phyloP scores from a whole-genome alignment of 1,140 invertebrate species.

The Pollicipes pollicipes region DNA sequence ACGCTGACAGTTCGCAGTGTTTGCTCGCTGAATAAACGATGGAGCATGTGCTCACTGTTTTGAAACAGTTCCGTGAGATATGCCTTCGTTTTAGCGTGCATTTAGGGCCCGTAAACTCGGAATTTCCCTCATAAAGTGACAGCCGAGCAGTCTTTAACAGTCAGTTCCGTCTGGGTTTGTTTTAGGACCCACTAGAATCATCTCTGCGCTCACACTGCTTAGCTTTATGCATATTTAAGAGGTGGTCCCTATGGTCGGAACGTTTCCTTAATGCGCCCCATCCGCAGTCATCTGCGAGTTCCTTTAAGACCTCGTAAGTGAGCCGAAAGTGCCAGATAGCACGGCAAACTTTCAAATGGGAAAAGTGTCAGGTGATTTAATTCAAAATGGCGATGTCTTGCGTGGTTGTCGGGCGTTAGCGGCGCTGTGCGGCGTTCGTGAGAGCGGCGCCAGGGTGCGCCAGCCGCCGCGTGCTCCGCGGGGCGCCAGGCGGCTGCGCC shows the following conservation, averaged over 20 bases:
- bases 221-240: background rate
- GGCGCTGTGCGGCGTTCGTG: too few species aligned
- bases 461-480: background rate
- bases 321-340: background rate
- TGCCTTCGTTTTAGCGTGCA: background rate
- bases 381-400: background rate
- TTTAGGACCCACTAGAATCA: background rate
- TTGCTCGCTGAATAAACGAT: background rate
- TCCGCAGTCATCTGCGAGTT: background rate
- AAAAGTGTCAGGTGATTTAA: constrained; percentile 1
- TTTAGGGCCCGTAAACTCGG: background rate
- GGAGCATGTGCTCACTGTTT: background rate
- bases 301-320: background rate
- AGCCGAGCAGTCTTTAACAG: background rate
- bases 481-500: too few species aligned
- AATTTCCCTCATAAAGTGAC: background rate
- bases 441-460: background rate
- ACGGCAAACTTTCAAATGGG: background rate
- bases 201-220: background rate
- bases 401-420: background rate
- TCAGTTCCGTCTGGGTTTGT: background rate
- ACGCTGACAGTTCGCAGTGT: background rate
- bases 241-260: background rate
- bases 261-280: background rate
- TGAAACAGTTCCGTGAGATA: background rate